Base-by-base conservation (phyloP, 1,140 invertebrate genomes). In the Phymastichus coffea region DNA sequence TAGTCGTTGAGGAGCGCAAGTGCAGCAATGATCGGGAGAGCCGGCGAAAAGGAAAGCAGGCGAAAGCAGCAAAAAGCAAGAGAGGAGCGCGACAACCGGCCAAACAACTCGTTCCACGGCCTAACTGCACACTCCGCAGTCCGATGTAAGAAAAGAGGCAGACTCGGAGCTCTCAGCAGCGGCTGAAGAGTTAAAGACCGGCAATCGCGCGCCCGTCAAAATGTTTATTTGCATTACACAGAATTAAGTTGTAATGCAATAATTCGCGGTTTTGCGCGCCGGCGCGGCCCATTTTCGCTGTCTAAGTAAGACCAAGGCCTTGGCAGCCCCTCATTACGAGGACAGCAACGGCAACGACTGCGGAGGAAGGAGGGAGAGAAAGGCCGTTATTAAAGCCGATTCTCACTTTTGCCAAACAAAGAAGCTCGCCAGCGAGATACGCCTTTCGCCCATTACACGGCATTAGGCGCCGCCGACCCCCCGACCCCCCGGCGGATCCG, bases 401-500 rank as follows among this genome's bases (percentile, higher is more conserved):
- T 76, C 74, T 76, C 73, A 76, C 76, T 76, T 78, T 78, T 73
- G 76, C 73, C 72, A 76, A 78, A 76, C 75, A 76, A 77, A 77
- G 75, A 78, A 76, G 74, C 71, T 30, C 25, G 6, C 12, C 28
- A 12, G 12, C 6, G 28, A 33, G 7, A 26, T n/a, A 58, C 35
- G 26, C 35, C 35, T 57, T n/a, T 8, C 20, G 61, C 47, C 64
- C 54, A 51, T 66, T 63, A 62, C 37, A 22, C 61, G 53, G 52
- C 47, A 64, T 69, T 62, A 61, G 63, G 6, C 22, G 12, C 17
- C 15, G 17, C 12, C 38, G 19, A 41, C 38, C 20, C 7, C n/a
- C 3, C 37, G 7, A 12, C 37, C 9, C 37, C 9, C 37, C n/a
- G n/a, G n/a, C n/a, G n/a, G n/a, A n/a, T n/a, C n/a, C n/a, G n/a